phyloP scores from a whole-genome alignment of 37 sponge, comb jelly and placozoan species.

The Cladorhizidae sp. region DNA sequence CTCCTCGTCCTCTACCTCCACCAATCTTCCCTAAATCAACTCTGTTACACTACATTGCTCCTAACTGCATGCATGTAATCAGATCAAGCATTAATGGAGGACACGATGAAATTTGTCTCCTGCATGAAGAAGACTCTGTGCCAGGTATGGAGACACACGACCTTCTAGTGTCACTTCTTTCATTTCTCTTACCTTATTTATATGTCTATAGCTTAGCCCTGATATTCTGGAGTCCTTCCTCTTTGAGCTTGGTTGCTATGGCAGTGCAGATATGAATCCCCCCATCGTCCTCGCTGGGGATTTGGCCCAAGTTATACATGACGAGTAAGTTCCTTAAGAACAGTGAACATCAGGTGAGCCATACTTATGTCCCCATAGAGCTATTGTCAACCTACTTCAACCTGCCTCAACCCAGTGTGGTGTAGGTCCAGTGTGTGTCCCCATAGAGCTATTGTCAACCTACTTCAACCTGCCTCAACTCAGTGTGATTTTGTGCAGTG shows the following conservation, averaged over 20 bases:
- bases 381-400: background rate
- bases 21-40: too few relatives aligned
- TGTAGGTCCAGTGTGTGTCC: too few relatives aligned
- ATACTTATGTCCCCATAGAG: background rate
- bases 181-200: background rate
- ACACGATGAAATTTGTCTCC: too few relatives aligned
- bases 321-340: slow-evolving; percentile 37
- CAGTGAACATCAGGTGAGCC: too few relatives aligned
- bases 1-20: background rate
- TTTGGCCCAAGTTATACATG: slow-evolving; percentile 26
- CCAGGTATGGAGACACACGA: too few relatives aligned
- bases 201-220: background rate
- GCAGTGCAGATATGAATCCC: background rate
- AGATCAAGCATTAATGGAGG: too few relatives aligned
- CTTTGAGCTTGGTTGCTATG: slow-evolving; percentile 7
- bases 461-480: too few relatives aligned
- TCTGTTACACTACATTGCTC: too few relatives aligned
- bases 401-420: too few relatives aligned
- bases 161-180: background rate
- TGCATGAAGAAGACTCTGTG: too few relatives aligned
- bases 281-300: slow-evolving; percentile 23
- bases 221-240: slow-evolving; percentile 37
- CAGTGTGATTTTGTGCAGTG: too few relatives aligned
- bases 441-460: background rate
- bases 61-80: too few relatives aligned